Conservation (phyloP, 2,888 invertebrate species). For the Troides helena region DNA sequence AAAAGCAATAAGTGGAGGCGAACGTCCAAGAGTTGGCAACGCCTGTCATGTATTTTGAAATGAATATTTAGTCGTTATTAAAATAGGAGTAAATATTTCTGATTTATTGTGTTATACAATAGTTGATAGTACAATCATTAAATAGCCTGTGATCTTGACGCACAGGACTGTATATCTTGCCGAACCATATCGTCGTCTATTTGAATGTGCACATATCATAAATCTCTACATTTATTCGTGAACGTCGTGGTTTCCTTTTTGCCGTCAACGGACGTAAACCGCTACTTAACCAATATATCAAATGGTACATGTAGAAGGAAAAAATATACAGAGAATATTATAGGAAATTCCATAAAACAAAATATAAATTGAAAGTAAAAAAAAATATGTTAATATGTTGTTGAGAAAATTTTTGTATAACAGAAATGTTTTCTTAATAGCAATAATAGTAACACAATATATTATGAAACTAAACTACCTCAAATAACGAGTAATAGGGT, state of each 20-base stretch:
- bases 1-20: constrained; percentile 33
- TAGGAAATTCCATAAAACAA: constrained; percentile 51
- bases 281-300: constrained; percentile 33
- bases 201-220: constrained; percentile 28
- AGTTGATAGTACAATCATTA: constrained; percentile 14
- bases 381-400: constrained; percentile 57
- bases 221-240: constrained; percentile 19
- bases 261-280: constrained; percentile 8
- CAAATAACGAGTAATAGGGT: constrained; percentile 70
- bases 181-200: constrained; percentile 28
- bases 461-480: constrained; percentile 73
- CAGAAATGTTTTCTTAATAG: constrained; percentile 66
- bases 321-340: constrained; percentile 32
- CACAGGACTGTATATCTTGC: constrained; percentile 28
- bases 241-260: constrained; percentile 2
- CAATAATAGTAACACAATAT: constrained; percentile 66
- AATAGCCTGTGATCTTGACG: constrained; percentile 20
- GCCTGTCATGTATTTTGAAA: constrained; percentile 28
- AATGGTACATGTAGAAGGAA: constrained; percentile 28
- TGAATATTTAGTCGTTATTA: constrained; percentile 26
- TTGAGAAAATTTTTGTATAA: constrained; percentile 64
- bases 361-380: constrained; percentile 41
- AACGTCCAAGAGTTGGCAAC: constrained; percentile 17
- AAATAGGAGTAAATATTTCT: constrained; percentile 19
- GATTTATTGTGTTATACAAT: constrained; percentile 13